Evolutionary conservation across 2,113 vertebrate genomes (phyloP).

Genomic region (Colistium nudipinnis): DNA sequence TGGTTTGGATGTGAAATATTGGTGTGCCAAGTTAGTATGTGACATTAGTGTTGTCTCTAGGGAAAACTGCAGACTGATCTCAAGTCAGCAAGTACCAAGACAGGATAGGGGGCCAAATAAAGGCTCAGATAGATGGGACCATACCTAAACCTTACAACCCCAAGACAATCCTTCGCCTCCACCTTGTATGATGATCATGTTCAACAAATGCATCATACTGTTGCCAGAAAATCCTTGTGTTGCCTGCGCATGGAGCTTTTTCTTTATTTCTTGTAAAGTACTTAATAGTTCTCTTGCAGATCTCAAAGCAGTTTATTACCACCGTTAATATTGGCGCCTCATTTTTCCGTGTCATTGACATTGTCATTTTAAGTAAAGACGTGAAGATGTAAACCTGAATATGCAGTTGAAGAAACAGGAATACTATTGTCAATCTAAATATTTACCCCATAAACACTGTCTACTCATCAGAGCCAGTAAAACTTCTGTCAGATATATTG

Average conservation of each 20-base stretch:
- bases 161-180: conserved; percentile 66
- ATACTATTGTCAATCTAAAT: background rate
- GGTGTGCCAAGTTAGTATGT: conserved; percentile 87
- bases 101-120: conserved; percentile 83
- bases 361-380: background rate
- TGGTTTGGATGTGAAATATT: conserved; percentile 94
- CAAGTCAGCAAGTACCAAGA: conserved; percentile 77
- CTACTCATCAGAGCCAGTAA: background rate
- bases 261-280: background rate
- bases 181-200: conserved; percentile 54
- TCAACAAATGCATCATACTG: conserved; percentile 27
- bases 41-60: conserved; percentile 94
- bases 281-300: background rate
- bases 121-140: conserved; percentile 81
- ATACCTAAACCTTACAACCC: conserved; percentile 69
- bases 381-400: background rate
- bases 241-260: background rate
- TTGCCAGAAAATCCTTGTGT: conserved; percentile 3
- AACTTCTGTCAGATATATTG: background rate
- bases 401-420: background rate
- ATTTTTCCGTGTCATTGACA: background rate
- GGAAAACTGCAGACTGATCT: conserved; percentile 88
- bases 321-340: background rate
- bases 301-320: background rate
- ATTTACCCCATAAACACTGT: background rate